Evolutionary conservation across 2,888 invertebrate species (phyloP).

Genomic region (Meiosimyza platycephala): DNA sequence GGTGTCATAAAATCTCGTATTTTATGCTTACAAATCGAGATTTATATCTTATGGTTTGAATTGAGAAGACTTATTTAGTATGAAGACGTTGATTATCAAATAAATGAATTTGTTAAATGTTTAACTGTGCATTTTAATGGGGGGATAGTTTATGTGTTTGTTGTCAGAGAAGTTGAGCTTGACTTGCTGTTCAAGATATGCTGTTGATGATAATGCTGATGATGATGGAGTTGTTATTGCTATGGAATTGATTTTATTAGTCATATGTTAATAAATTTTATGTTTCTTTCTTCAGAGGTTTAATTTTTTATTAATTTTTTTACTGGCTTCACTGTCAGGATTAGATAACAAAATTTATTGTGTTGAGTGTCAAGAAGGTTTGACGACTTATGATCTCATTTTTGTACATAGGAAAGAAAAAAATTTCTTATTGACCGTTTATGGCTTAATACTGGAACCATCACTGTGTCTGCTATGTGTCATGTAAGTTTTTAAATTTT

Average conservation of each 20-base stretch:
- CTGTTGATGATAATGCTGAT: neutral
- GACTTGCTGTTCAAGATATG: neutral
- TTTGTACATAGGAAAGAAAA: no score
- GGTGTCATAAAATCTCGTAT: conserved; percentile 21
- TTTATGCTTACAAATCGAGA: conserved; percentile 12
- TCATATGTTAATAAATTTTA: conserved; percentile 14
- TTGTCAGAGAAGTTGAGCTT: neutral
- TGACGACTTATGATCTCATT: no score
- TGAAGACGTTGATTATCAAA: conserved; percentile 13
- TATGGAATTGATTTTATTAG: conserved; percentile 10
- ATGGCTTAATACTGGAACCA: no score
- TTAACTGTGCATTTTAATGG: conserved; percentile 6
- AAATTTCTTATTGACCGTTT: no score
- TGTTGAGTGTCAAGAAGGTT: no score
- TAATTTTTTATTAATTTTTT: conserved; percentile 26
- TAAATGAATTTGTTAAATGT: conserved; percentile 31
- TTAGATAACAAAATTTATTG: no score
- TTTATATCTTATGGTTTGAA: neutral
- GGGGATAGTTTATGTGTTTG: neutral
- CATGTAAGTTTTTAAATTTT: no score
- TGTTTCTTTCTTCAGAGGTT: neutral
- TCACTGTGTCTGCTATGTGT: no score
- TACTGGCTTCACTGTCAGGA: neutral
- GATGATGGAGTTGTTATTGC: neutral
- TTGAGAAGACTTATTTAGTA: neutral